Conservation (phyloP, 2,113 vertebrate genomes). For the Nematolebias whitei region DNA sequence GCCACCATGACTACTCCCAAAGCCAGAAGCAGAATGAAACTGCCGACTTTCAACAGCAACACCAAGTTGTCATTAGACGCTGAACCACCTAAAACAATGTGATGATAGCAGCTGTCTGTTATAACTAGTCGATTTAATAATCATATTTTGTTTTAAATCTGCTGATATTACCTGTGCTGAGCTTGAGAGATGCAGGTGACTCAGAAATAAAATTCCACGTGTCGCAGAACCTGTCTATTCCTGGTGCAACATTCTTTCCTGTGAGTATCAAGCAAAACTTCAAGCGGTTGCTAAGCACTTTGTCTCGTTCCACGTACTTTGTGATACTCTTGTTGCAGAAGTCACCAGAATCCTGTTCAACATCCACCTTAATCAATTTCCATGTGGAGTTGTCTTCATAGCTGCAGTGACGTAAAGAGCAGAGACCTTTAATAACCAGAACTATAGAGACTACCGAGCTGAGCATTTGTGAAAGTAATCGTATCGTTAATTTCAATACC, state of each 20-base stretch:
- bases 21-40: slow-evolving; percentile 41
- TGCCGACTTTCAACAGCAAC: slow-evolving; percentile 25
- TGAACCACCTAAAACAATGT: slow-evolving; percentile 1
- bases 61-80: fast-evolving
- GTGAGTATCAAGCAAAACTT: slow-evolving; percentile 82
- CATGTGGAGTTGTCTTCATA: slow-evolving; percentile 35
- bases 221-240: slow-evolving; percentile 28
- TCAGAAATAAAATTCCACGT: fast-evolving
- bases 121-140: not conserved
- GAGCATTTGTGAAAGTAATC: not conserved
- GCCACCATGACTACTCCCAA: slow-evolving; percentile 35
- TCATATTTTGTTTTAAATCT: not conserved
- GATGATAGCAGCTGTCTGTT: not conserved
- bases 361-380: not conserved
- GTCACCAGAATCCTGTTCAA: slow-evolving; percentile 6
- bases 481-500: slow-evolving; percentile 35
- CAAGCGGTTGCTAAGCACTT: slow-evolving; percentile 25
- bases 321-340: slow-evolving; percentile 77
- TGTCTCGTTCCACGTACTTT: slow-evolving; percentile 61
- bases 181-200: fast-evolving
- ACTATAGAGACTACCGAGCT: not conserved
- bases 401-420: slow-evolving; percentile 37
- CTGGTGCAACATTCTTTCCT: no score
- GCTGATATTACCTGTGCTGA: not conserved
- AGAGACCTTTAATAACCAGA: not conserved